These are phyloP conservation scores for Cephus nigrinus DNA, from an alignment of 2,888 invertebrate genomes.

Conservation along the genomic window DNA sequence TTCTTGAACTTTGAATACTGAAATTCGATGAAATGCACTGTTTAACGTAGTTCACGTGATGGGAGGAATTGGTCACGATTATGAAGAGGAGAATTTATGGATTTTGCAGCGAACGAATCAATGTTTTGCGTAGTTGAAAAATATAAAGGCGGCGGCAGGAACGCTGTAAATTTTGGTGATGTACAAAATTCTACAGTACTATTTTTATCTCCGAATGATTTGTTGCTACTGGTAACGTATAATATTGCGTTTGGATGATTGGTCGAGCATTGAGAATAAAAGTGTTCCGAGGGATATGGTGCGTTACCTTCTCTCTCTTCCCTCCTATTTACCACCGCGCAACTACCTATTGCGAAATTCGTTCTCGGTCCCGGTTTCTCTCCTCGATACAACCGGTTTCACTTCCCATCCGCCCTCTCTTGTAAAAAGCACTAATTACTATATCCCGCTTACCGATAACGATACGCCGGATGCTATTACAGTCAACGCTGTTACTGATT, in stretches of 20 bases:
- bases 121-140: not conserved
- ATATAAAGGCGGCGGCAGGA: not conserved
- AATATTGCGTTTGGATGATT: not conserved
- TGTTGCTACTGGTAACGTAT: not conserved
- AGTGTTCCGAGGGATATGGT: not conserved
- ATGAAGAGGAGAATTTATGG: not conserved
- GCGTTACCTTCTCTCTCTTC: slow-evolving; percentile 6
- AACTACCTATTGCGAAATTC: slow-evolving; percentile 18
- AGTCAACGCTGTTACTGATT: not conserved
- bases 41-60: not conserved
- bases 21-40: not conserved
- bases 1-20: not conserved
- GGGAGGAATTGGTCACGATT: not conserved
- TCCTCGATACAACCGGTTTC: not conserved
- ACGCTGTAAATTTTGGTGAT: not conserved
- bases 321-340: slow-evolving; percentile 22
- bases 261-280: not conserved
- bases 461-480: slow-evolving; percentile 33
- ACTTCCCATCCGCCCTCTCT: slow-evolving; percentile 19
- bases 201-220: not conserved
- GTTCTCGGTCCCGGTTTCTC: not conserved
- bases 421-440: slow-evolving; percentile 32
- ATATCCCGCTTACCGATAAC: slow-evolving; percentile 31
- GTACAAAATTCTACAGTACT: not conserved
- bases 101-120: not conserved